Percentiles rank a stretch among this genome's conserved stretches.
phyloP scores from a whole-genome alignment of 30 jellyfish, hydroid and myxozoan species.

The Cassiopea andromeda region DNA sequence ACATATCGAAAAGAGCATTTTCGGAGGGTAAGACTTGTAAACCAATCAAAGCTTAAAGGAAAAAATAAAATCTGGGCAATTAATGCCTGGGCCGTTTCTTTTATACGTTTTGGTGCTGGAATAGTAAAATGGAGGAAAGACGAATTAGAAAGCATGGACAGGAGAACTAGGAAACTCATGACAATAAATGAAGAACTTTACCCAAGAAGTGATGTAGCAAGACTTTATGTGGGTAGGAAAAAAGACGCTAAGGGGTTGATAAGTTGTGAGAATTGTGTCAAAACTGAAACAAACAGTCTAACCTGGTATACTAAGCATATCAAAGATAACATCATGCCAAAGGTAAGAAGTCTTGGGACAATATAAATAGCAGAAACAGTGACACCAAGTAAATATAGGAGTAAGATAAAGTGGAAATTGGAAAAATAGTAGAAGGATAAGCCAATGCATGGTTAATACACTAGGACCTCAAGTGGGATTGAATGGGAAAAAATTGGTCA shows the following conservation, averaged over 20 bases:
- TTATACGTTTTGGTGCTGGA: background rate
- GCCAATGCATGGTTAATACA: too few species aligned
- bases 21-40: background rate
- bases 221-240: conserved; percentile 3
- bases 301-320: background rate
- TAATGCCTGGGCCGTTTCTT: conserved; percentile 6
- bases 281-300: background rate
- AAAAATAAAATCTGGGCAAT: conserved; percentile 24
- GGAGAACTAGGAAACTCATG: conserved; percentile 22
- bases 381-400: background rate
- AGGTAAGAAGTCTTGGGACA: background rate
- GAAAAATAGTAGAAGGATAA: too few species aligned
- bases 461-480: background rate
- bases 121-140: conserved; percentile 9
- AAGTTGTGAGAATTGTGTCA: conserved; percentile 2
- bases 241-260: conserved; percentile 6
- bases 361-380: background rate
- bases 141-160: conserved; percentile 5
- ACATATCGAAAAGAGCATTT: background rate
- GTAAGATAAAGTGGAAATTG: background rate
- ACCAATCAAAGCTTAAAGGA: conserved; percentile 20
- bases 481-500: background rate
- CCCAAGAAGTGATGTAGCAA: conserved; percentile 18
- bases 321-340: background rate
- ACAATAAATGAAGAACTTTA: background rate